Conservation (phyloP, 2,797 vertebrate genomes). For the Poeciliopsis turneri region DNA sequence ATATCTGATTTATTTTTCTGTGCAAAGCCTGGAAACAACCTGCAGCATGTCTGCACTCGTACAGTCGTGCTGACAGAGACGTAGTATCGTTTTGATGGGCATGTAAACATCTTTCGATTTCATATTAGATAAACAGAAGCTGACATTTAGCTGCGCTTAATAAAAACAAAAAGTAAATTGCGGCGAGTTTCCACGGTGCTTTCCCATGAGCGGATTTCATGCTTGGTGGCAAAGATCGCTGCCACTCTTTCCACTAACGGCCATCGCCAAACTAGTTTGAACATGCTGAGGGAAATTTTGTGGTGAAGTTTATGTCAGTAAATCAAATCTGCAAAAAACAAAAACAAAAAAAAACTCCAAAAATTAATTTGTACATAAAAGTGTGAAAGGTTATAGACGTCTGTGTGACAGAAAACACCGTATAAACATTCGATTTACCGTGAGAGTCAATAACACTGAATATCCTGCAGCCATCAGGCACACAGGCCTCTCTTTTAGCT, state of each 20-base stretch:
- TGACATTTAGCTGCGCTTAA: background rate
- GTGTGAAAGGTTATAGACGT: background rate
- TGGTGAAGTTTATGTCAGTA: background rate
- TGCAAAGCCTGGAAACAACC: background rate
- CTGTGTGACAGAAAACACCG: background rate
- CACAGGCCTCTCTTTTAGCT: constrained; percentile 32
- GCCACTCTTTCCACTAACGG: background rate
- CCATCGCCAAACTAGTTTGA: background rate
- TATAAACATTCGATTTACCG: background rate
- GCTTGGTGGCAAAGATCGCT: background rate
- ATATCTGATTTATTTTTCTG: background rate
- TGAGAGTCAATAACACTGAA: background rate
- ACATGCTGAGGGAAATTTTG: background rate
- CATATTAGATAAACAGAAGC: constrained; percentile 10
- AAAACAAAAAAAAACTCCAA: too few relatives aligned
- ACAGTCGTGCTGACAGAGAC: background rate
- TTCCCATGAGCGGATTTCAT: background rate
- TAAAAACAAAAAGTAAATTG: background rate
- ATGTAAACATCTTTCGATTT: constrained; percentile 27
- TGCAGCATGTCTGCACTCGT: background rate
- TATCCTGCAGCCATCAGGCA: constrained; percentile 25
- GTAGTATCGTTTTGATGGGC: background rate
- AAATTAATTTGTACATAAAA: background rate
- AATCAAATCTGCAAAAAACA: background rate
- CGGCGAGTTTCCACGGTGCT: constrained; percentile 6